phyloP scores from a whole-genome alignment of 2,797 vertebrate species.

The Sebastiscus tertius region DNA sequence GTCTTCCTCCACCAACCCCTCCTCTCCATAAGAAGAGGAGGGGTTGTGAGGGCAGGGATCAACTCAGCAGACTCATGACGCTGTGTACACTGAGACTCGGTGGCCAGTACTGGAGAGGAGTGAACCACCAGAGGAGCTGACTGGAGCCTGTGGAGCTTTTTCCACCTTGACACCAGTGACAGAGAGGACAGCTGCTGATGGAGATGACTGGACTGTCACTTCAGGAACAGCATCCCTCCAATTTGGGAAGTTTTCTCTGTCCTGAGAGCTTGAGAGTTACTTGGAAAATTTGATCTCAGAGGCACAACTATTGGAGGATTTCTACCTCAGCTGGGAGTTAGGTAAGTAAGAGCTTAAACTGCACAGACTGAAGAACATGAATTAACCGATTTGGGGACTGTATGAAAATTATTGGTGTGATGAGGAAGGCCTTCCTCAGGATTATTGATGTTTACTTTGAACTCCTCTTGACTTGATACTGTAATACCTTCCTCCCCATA shows the following conservation, averaged over 20 bases:
- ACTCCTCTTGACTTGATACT: background rate
- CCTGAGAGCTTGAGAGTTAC: conserved; percentile 15
- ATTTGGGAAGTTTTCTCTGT: conserved; percentile 31
- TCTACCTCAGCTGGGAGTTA: conserved; percentile 11
- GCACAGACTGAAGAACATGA: background rate
- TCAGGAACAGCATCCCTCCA: conserved; percentile 30
- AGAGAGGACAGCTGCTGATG: conserved; percentile 16
- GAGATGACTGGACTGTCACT: conserved; percentile 58
- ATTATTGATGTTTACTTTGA: background rate
- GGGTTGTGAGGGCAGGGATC: conserved; percentile 58
- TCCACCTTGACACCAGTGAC: conserved; percentile 13
- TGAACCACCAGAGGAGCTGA: conserved; percentile 16
- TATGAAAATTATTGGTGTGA: background rate
- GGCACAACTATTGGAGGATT: background rate
- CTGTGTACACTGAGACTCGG: conserved; percentile 23
- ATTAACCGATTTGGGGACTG: background rate
- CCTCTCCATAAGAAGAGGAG: conserved; percentile 58
- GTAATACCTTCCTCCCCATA: background rate
- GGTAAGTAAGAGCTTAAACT: conserved; percentile 47
- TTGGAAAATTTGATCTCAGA: conserved; percentile 20
- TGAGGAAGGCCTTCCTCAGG: background rate
- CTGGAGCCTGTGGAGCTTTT: conserved; percentile 27
- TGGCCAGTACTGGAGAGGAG: conserved; percentile 38
- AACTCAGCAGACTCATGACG: conserved; percentile 52
- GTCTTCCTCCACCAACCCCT: conserved; percentile 46